Percentiles rank a stretch among this genome's conserved stretches.
phyloP scores from a whole-genome alignment of 2,113 vertebrate species.

The Melozone crissalis region DNA sequence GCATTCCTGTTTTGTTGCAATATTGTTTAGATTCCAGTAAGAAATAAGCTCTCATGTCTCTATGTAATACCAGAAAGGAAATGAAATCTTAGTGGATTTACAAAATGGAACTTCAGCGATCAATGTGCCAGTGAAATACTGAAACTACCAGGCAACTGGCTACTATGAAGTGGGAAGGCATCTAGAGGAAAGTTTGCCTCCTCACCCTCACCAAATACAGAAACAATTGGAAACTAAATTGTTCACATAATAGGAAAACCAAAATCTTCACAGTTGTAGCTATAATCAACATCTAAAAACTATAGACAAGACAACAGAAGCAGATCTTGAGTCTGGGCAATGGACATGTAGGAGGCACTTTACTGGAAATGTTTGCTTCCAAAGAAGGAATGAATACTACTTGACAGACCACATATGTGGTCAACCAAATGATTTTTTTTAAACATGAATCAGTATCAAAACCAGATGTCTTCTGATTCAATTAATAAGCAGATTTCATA shows the following conservation, averaged over 20 bases:
- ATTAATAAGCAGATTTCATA: background rate
- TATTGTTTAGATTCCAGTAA: background rate
- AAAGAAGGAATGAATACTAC: background rate
- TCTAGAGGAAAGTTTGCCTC: background rate
- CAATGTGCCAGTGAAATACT: background rate
- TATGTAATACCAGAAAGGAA: background rate
- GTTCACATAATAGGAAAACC: background rate
- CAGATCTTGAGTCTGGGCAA: background rate
- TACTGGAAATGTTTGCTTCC: background rate
- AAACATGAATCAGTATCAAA: background rate
- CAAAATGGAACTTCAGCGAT: background rate
- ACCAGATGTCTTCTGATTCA: background rate
- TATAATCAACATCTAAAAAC: background rate
- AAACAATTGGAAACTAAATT: background rate
- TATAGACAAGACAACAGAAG: background rate
- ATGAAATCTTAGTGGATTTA: background rate
- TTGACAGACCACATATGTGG: background rate
- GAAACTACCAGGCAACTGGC: background rate
- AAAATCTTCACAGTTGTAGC: background rate
- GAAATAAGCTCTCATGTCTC: background rate
- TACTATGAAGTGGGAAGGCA: background rate
- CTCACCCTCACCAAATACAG: background rate
- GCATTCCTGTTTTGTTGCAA: background rate
- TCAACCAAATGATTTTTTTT: background rate
- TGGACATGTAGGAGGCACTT: background rate